Base-by-base conservation (phyloP, 2,888 invertebrate species). In the Ophion obscuratus region DNA sequence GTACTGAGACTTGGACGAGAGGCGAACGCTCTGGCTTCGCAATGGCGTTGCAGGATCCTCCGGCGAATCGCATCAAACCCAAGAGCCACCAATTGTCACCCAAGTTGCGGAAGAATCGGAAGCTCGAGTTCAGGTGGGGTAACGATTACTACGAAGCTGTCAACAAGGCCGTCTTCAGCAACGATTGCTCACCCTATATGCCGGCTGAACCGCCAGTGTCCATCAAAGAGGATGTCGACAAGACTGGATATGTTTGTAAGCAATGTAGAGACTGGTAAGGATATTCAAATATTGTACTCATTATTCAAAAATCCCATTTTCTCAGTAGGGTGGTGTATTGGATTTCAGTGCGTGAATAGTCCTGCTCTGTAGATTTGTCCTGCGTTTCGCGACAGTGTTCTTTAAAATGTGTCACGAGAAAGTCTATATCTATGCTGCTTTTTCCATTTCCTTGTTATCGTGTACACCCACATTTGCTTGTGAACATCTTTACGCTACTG, bases 211-310 rank as follows among this genome's bases (percentile, higher is more conserved):
- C 90, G 64, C 92, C 93, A 4, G 80, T 84, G 4, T 74, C 87
- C 24, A 80, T 91, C 11, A 87, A 81, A 47, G 87, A 90, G 67
- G 82, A 90, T 14, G 84, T 85, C 62, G 81, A 87, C 61, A 87
- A 88, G 62, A 85, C 81, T 47, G 87, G 89, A 66, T 90, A 90
- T 31, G 77, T 88, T 44, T 93, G 93, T 74, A 85, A 90, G 67
- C 91, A 92, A 31, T 93, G 93, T 70, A 91, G 88, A 85, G 93
- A 93, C 87, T 89, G 93, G 93, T 93, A 76, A 91, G 92, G 86
- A 36, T 66, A 53, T 64, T 66, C 10, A 0, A 31, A 53, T 53
- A 61, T 27, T 17, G n/a, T 44, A 2, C 40, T 74, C 9, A 2
- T 7, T 11, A 6, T 40, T 40, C 11, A 9, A 36, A 36, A 10